Conservation (phyloP, 2,113 vertebrate species). For the Agapornis roseicollis region DNA sequence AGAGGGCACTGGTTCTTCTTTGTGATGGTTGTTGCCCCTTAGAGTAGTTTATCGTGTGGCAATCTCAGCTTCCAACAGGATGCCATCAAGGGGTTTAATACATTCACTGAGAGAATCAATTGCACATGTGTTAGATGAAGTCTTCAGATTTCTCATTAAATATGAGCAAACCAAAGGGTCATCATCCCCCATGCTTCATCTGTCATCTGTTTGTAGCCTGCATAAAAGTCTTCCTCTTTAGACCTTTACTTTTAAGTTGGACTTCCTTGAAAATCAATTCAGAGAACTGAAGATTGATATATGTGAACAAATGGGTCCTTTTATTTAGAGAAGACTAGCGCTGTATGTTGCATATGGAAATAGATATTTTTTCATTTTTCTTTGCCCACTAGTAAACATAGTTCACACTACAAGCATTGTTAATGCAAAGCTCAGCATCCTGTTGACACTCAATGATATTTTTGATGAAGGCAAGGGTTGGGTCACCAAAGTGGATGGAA, state of each 20-base stretch:
- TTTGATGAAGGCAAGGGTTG: background rate
- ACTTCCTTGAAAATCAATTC: background rate
- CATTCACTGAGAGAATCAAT: background rate
- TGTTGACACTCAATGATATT: background rate
- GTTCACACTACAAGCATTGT: background rate
- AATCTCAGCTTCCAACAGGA: background rate
- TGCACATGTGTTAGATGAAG: background rate
- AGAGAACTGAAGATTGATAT: background rate
- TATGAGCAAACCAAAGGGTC: background rate
- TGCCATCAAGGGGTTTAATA: background rate
- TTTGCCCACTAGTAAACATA: background rate
- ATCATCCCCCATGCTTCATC: background rate
- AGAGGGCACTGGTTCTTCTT: background rate
- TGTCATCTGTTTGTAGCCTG: background rate
- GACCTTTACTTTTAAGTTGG: background rate
- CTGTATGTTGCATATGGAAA: background rate
- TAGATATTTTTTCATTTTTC: background rate
- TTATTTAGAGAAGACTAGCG: background rate
- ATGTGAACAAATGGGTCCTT: background rate
- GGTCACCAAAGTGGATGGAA: background rate
- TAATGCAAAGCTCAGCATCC: background rate
- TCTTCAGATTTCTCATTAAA: background rate
- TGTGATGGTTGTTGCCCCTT: background rate
- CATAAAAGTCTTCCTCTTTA: background rate
- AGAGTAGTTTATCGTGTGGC: background rate